phyloP scores from a whole-genome alignment of 1,140 invertebrate genomes.

The Artemia franciscana region DNA sequence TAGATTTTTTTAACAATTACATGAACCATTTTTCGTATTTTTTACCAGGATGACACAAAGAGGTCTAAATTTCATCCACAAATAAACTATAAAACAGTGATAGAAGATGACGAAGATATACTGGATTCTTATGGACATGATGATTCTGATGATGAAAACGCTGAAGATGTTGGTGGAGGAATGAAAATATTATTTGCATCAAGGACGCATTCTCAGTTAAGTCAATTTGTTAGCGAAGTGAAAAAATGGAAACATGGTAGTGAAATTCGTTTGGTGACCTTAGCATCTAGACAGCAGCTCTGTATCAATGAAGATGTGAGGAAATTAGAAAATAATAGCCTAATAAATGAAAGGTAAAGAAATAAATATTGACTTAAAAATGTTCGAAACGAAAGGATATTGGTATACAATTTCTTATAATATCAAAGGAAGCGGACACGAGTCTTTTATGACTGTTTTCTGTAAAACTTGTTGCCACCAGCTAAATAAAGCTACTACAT shows the following conservation, averaged over 20 bases:
- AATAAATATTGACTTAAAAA: slow-evolving; percentile 7
- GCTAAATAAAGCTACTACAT: too few species aligned
- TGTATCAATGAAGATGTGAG: slow-evolving; percentile 69
- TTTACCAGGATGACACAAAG: too few species aligned
- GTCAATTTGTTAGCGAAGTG: slow-evolving; percentile 79
- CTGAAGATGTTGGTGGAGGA: neutral
- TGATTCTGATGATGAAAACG: neutral
- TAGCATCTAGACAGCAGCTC: slow-evolving; percentile 76
- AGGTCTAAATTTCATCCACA: too few species aligned
- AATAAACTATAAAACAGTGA: too few species aligned
- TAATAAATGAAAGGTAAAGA: slow-evolving; percentile 71
- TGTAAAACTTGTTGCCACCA: too few species aligned
- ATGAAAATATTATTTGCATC: slow-evolving; percentile 76
- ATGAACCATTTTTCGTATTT: too few species aligned
- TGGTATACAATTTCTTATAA: too few species aligned
- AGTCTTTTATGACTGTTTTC: too few species aligned
- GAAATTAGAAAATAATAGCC: slow-evolving; percentile 41
- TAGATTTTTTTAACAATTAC: too few species aligned
- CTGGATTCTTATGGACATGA: neutral
- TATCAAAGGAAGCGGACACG: too few species aligned
- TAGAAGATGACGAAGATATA: neutral
- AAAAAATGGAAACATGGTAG: slow-evolving; percentile 52
- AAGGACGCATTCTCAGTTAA: slow-evolving; percentile 83
- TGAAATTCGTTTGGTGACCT: slow-evolving; percentile 44
- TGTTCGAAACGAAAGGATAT: too few species aligned